Percentiles rank a stretch among this genome's conserved stretches.
Conservation (phyloP, 1,140 invertebrate genomes). For the Anagrus nilaparvatae region DNA sequence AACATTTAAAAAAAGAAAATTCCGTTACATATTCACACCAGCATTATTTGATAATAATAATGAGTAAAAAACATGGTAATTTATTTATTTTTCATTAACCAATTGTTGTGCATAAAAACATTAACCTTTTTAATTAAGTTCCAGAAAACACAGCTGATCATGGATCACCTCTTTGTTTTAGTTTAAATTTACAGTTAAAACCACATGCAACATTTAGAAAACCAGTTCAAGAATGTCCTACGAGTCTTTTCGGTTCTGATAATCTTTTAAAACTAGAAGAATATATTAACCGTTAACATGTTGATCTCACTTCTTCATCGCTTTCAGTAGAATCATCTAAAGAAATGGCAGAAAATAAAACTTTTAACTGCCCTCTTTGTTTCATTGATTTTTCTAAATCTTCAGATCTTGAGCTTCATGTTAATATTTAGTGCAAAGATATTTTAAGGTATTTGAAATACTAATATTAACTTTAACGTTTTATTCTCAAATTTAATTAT, state of each 20-base stretch:
- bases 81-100: too few species aligned
- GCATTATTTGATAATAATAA: too few species aligned
- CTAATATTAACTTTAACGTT: constrained; percentile 32
- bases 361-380: constrained; percentile 60
- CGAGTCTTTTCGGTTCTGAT: constrained; percentile 67
- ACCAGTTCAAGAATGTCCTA: constrained; percentile 53
- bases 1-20: too few species aligned
- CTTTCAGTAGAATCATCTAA: constrained; percentile 44
- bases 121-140: constrained; percentile 10
- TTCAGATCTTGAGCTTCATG: constrained; percentile 73
- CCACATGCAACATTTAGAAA: constrained; percentile 36
- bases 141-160: constrained; percentile 29
- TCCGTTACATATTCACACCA: too few species aligned
- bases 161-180: constrained; percentile 45
- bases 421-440: constrained; percentile 73
- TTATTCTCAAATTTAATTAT: background rate
- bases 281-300: constrained; percentile 76
- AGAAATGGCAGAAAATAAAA: constrained; percentile 27
- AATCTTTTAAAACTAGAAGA: constrained; percentile 66
- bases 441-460: constrained; percentile 47
- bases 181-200: constrained; percentile 43
- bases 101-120: constrained; percentile 6
- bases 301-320: constrained; percentile 71
- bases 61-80: too few species aligned
- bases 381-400: constrained; percentile 59